Percentiles rank a stretch among this genome's conserved stretches.
Evolutionary conservation across 2,113 vertebrate genomes (phyloP).

Genomic region (Neogale vison): DNA sequence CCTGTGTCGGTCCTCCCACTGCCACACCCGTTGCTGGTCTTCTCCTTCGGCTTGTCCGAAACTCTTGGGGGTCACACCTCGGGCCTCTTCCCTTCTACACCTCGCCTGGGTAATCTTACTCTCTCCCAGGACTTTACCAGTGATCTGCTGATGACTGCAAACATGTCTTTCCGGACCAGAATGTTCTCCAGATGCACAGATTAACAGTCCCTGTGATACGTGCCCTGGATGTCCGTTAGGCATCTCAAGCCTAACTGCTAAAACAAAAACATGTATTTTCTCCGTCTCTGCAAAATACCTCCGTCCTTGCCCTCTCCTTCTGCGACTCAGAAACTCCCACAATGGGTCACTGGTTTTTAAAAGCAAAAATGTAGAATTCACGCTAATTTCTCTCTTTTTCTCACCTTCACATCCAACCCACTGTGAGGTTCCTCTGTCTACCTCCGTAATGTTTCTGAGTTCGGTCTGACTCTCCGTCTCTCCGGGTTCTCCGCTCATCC

Average conservation of each 20-base stretch:
- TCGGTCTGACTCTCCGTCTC: not conserved
- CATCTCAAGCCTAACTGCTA: not conserved
- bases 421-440: not conserved
- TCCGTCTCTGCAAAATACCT: not conserved
- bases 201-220: not conserved
- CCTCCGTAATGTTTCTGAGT: not conserved
- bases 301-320: not conserved
- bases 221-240: no score
- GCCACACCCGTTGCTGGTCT: not conserved
- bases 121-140: not conserved
- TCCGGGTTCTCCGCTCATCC: not conserved
- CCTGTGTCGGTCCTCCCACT: not conserved
- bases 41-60: not conserved
- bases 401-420: not conserved
- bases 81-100: not conserved
- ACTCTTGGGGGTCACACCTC: not conserved
- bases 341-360: not conserved
- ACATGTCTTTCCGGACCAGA: not conserved
- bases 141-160: no score
- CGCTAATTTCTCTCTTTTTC: not conserved
- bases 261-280: not conserved
- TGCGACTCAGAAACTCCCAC: not conserved
- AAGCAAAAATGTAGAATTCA: not conserved
- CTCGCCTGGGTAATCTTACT: not conserved
- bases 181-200: not conserved